These are phyloP conservation scores for Drosophila macrospina DNA, from an alignment of 2,888 invertebrate genomes.

Conservation along the genomic window DNA sequence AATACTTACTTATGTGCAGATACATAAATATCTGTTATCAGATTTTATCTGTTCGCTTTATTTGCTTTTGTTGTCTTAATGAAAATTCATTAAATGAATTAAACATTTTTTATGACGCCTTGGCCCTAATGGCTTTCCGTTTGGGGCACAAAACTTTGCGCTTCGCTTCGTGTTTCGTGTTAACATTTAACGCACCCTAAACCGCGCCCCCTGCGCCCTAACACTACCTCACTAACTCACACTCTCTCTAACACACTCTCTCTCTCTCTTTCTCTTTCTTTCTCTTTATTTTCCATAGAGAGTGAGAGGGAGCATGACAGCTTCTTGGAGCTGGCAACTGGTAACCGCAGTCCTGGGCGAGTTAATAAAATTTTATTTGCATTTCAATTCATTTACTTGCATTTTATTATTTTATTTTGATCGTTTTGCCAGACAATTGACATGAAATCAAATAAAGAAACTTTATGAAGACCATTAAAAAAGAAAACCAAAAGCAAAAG, in stretches of 20 bases:
- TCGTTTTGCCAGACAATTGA: conserved; percentile 67
- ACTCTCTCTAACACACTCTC: neutral
- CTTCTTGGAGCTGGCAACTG: conserved; percentile 12
- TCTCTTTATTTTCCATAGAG: no score
- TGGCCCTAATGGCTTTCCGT: conserved; percentile 55
- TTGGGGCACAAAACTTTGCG: conserved; percentile 42
- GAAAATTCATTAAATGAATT: conserved; percentile 61
- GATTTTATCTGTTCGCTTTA: conserved; percentile 35
- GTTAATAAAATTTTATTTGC: conserved; percentile 79
- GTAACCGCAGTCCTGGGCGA: conserved; percentile 45
- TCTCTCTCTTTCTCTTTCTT: no score
- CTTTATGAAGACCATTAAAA: conserved; percentile 65
- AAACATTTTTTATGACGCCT: conserved; percentile 59
- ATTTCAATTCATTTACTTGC: conserved; percentile 75
- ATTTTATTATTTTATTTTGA: conserved; percentile 75
- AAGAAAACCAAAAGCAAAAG: conserved; percentile 5
- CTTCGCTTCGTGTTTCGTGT: conserved; percentile 64
- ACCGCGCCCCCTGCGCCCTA: conserved; percentile 2
- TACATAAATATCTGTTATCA: conserved; percentile 24
- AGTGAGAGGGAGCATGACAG: no score
- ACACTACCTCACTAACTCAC: no score
- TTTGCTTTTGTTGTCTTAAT: conserved; percentile 45
- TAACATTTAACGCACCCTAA: conserved; percentile 74
- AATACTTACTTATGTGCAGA: conserved; percentile 12
- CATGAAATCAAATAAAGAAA: conserved; percentile 72